Evolutionary conservation across 2,888 invertebrate genomes (phyloP).

Genomic region (Brachyptera putata): DNA sequence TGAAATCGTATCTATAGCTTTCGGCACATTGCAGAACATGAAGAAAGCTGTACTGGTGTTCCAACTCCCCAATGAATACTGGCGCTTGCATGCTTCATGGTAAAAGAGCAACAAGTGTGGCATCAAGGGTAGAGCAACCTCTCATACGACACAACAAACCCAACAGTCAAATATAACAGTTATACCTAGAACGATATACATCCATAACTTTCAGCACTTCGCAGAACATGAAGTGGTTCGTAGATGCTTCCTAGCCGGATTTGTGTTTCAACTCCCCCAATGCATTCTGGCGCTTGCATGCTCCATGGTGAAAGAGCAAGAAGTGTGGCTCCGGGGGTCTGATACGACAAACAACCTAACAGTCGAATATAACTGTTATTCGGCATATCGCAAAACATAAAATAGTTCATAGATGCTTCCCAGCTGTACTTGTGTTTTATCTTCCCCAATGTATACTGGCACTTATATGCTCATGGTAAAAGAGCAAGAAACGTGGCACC

Average conservation of each 20-base stretch:
- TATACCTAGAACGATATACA: neutral
- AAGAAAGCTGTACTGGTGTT: neutral
- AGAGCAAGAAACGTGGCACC: too few relatives aligned
- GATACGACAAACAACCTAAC: too few relatives aligned
- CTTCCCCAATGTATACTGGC: too few relatives aligned
- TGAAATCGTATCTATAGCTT: slow-evolving; percentile 10
- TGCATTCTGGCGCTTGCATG: neutral
- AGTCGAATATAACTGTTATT: too few relatives aligned
- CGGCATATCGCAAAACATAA: too few relatives aligned
- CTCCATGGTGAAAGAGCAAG: neutral
- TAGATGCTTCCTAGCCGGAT: neutral
- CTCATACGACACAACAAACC: neutral
- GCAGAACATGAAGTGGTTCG: neutral
- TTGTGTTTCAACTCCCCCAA: neutral
- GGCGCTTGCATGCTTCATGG: neutral
- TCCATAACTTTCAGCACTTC: neutral
- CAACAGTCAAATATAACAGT: too few relatives aligned
- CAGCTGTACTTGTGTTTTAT: too few relatives aligned
- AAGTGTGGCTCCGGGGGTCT: neutral
- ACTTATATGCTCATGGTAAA: too few relatives aligned
- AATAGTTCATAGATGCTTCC: too few relatives aligned
- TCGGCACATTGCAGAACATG: slow-evolving; percentile 7
- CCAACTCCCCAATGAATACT: neutral
- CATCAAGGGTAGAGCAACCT: neutral
- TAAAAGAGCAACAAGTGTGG: neutral